A percentile compares a stretch with the other conserved stretches of the same genome.
Conservation (phyloP, 2,797 vertebrate species). For the Syngnathus acus region DNA sequence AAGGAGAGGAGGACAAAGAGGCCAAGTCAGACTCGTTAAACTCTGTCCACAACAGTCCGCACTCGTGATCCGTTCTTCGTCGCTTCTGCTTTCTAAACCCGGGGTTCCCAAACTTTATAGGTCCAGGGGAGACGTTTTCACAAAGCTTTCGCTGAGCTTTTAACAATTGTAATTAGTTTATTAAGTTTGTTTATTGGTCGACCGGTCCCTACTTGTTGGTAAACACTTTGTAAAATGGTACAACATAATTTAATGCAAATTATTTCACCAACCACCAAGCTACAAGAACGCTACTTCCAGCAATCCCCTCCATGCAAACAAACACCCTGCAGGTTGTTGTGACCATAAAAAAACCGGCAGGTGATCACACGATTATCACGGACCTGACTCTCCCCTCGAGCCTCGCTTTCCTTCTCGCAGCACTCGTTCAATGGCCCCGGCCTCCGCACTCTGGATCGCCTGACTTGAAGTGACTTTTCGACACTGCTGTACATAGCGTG, state of each 20-base stretch:
- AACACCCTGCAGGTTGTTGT: background rate
- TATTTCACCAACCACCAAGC: background rate
- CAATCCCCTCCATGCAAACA: background rate
- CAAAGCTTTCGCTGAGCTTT: constrained; percentile 43
- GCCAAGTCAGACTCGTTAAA: constrained; percentile 89
- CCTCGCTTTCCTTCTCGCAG: background rate
- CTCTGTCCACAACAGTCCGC: constrained; percentile 92
- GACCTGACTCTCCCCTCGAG: background rate
- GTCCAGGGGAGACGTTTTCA: constrained; percentile 7
- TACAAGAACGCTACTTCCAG: too few relatives aligned
- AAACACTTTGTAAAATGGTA: background rate
- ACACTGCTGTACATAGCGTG: constrained; percentile 48
- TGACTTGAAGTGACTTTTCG: background rate
- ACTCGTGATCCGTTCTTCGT: constrained; percentile 64
- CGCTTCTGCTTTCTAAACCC: constrained; percentile 53
- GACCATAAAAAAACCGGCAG: background rate
- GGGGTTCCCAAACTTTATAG: background rate
- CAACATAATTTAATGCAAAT: background rate
- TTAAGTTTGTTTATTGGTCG: background rate
- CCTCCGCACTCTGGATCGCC: background rate
- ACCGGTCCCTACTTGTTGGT: background rate
- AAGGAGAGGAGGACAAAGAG: constrained; percentile 38
- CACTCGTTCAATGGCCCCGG: background rate
- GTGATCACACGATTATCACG: background rate
- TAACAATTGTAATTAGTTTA: background rate